Evolutionary conservation across 2,113 vertebrate genomes (phyloP).

Genomic region (Syngnathoides biaculeatus): DNA sequence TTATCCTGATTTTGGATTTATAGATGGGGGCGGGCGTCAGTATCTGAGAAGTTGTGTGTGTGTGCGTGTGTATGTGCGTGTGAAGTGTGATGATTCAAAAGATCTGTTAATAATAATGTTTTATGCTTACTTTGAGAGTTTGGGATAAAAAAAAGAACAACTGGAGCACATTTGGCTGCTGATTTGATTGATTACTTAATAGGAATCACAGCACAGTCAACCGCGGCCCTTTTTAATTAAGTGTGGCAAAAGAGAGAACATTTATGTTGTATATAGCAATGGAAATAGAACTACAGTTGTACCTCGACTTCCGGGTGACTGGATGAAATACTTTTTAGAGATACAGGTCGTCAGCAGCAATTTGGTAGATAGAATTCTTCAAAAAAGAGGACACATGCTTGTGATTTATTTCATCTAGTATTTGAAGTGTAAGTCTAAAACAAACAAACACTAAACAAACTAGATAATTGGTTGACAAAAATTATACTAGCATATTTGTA

Average conservation of each 20-base stretch:
- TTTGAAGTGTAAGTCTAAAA: no score
- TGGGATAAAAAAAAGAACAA: constrained; percentile 8
- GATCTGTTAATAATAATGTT: constrained; percentile 27
- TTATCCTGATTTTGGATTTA: constrained; percentile 19
- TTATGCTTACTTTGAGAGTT: constrained; percentile 32
- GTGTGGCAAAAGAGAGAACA: neutral
- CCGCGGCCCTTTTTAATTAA: neutral
- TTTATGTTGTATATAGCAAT: neutral
- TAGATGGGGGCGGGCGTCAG: neutral
- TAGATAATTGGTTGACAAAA: neutral
- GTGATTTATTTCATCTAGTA: neutral
- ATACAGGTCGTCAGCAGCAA: neutral
- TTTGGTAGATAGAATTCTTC: neutral
- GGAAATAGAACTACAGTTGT: neutral
- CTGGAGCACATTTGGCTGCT: constrained; percentile 20
- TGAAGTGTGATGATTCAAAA: constrained; percentile 47
- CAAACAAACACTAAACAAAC: neutral
- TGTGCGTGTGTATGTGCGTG: constrained; percentile 1
- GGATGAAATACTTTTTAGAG: neutral
- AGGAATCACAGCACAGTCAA: neutral
- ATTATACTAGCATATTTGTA: neutral
- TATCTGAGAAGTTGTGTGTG: constrained; percentile 37
- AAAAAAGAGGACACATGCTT: neutral
- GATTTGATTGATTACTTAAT: neutral
- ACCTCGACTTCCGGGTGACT: no score